These are phyloP conservation scores for Chrysopa pallens DNA, from an alignment of 1,140 invertebrate genomes.

Conservation along the genomic window DNA sequence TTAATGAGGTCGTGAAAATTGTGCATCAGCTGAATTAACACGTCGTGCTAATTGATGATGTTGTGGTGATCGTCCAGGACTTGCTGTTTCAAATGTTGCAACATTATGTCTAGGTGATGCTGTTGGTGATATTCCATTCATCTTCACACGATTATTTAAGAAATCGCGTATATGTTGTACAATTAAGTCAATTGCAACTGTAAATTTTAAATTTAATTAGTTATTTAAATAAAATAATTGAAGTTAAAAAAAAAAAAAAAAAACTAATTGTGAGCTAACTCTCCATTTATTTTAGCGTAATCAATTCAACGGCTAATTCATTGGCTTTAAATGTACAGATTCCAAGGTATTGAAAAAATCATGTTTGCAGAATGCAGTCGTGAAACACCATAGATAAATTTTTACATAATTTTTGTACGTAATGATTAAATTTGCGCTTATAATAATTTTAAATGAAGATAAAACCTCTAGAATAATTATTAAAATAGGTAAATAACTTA, in stretches of 20 bases:
- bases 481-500: no score
- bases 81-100: background rate
- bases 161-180: constrained; percentile 85
- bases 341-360: no score
- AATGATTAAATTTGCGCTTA: no score
- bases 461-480: no score
- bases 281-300: background rate
- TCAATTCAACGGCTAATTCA: no score
- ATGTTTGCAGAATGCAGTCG: no score
- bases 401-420: no score
- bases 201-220: constrained; percentile 13
- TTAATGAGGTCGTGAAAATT: constrained; percentile 17
- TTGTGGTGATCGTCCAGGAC: background rate
- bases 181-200: constrained; percentile 87
- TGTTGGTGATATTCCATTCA: background rate
- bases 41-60: constrained; percentile 6
- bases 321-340: no score
- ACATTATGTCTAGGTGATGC: constrained; percentile 1
- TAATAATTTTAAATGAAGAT: no score
- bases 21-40: constrained; percentile 8
- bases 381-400: no score
- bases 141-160: constrained; percentile 32
- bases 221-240: no score
- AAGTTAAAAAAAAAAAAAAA: constrained; percentile 6
- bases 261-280: background rate